These are phyloP conservation scores for Melanotaenia maccullochi DNA, from an alignment of 2,797 vertebrate species.

Conservation along the genomic window DNA sequence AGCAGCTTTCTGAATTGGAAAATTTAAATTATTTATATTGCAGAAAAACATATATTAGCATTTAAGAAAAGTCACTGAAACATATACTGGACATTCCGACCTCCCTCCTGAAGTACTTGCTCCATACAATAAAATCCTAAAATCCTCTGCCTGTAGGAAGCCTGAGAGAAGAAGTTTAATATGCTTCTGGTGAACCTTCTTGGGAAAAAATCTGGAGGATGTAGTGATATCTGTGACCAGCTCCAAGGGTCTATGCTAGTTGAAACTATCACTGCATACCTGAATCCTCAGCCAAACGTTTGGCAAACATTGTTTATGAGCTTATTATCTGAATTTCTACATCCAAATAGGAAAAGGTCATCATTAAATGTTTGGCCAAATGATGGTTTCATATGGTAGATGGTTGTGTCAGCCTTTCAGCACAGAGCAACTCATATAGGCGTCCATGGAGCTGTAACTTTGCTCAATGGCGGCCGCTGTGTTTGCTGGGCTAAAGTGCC, in stretches of 20 bases:
- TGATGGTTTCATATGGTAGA: conserved; percentile 34
- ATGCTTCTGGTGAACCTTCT: neutral
- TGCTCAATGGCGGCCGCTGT: conserved; percentile 64
- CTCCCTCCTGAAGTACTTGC: neutral
- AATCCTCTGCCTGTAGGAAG: neutral
- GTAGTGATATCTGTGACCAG: too few species aligned
- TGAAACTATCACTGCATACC: neutral
- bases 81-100: too few species aligned
- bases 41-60: too few species aligned
- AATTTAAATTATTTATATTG: neutral
- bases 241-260: neutral
- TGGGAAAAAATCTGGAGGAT: neutral
- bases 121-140: neutral
- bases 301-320: too few species aligned
- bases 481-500: conserved; percentile 73
- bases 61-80: too few species aligned
- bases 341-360: neutral
- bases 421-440: conserved; percentile 39
- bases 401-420: conserved; percentile 48
- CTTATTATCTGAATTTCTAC: neutral
- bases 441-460: conserved; percentile 69
- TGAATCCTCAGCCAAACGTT: neutral
- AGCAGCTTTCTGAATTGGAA: neutral
- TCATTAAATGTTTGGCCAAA: conserved; percentile 30
- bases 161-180: neutral